Evolutionary conservation across 1,140 invertebrate species (phyloP).

Genomic region (Camponotus vicinus): DNA sequence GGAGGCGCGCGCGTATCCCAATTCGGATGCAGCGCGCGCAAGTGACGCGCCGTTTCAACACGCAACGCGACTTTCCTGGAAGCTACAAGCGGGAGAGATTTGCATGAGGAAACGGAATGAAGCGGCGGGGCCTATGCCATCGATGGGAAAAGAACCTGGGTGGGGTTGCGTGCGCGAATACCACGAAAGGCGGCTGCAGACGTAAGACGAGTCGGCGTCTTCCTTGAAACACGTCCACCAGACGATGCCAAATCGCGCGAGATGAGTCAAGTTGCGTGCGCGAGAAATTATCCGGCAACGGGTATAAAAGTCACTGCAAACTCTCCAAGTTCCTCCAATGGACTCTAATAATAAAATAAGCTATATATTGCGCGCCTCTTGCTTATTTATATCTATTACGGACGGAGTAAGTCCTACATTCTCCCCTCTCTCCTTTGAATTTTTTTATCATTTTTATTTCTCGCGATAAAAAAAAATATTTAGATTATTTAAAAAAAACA

Average conservation of each 20-base stretch:
- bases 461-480: neutral
- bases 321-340: too few species aligned
- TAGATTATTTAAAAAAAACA: neutral
- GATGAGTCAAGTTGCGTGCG: neutral
- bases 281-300: neutral
- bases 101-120: conserved; percentile 65
- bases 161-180: conserved; percentile 59
- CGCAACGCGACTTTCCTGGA: conserved; percentile 68
- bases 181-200: conserved; percentile 41
- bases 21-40: conserved; percentile 50
- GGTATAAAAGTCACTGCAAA: too few species aligned
- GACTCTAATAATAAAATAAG: neutral
- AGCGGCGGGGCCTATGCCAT: neutral
- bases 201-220: conserved; percentile 67
- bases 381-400: neutral
- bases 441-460: neutral
- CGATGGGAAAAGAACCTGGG: conserved; percentile 47
- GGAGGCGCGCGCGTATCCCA: conserved; percentile 46
- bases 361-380: neutral
- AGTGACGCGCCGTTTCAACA: conserved; percentile 61
- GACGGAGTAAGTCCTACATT: neutral
- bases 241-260: conserved; percentile 54
- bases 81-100: conserved; percentile 59
- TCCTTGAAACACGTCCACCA: conserved; percentile 40
- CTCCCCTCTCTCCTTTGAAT: too few species aligned